phyloP scores from a whole-genome alignment of 1,140 invertebrate genomes.

The Trachymyrmex septentrionalis region DNA sequence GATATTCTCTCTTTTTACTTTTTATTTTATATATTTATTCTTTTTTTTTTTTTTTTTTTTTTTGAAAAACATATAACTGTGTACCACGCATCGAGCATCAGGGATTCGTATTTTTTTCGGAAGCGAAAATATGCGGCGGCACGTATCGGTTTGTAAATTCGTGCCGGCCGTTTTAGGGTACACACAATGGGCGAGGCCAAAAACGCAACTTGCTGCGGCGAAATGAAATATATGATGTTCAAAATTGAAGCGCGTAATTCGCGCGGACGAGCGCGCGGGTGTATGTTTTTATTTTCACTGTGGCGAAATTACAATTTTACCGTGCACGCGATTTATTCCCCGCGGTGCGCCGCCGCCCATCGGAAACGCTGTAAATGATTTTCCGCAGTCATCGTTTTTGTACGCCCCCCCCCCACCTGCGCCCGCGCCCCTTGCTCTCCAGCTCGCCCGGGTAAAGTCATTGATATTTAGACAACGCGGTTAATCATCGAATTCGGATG shows the following conservation, averaged over 20 bases:
- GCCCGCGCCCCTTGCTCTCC: not conserved
- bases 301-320: constrained; percentile 65
- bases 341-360: constrained; percentile 59
- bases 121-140: constrained; percentile 63
- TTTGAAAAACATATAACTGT: constrained; percentile 36
- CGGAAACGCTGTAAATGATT: constrained; percentile 63
- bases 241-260: constrained; percentile 65
- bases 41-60: constrained; percentile 1
- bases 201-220: constrained; percentile 60
- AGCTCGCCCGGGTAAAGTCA: constrained; percentile 56
- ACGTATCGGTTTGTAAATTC: constrained; percentile 64
- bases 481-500: constrained; percentile 64
- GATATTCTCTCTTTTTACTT: constrained; percentile 42
- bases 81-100: constrained; percentile 47
- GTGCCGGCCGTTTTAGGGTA: constrained; percentile 58
- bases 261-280: constrained; percentile 56
- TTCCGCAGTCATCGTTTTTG: constrained; percentile 65
- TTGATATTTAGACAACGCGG: constrained; percentile 65
- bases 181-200: constrained; percentile 59
- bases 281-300: constrained; percentile 63
- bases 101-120: constrained; percentile 60
- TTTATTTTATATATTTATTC: constrained; percentile 47
- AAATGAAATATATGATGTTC: constrained; percentile 66
- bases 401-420: constrained; percentile 39
- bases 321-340: constrained; percentile 61